phyloP scores from a whole-genome alignment of 1,140 invertebrate genomes.

The Bradynema listronoti region DNA sequence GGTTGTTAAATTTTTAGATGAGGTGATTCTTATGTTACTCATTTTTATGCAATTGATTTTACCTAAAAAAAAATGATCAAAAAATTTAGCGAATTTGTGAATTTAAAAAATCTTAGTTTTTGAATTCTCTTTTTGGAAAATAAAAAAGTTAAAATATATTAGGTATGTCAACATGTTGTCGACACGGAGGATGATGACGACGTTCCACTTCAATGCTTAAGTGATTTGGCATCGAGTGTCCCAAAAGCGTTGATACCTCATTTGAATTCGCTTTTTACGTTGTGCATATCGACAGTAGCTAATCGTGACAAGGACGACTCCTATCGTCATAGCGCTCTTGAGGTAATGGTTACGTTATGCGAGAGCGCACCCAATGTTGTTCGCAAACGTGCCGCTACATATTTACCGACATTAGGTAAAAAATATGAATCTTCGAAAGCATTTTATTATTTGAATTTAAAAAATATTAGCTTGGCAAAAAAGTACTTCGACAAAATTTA shows the following conservation, averaged over 20 bases:
- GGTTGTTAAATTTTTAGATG: too few species aligned
- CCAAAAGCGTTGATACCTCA: constrained; percentile 85
- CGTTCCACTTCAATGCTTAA: constrained; percentile 77
- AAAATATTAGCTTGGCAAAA: background rate
- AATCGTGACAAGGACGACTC: constrained; percentile 72
- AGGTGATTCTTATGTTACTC: too few species aligned
- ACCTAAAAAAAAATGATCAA: background rate
- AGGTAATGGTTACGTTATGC: constrained; percentile 84
- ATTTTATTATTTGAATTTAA: background rate
- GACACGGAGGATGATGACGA: constrained; percentile 73
- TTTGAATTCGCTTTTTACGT: constrained; percentile 75
- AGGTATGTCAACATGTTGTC: constrained; percentile 56
- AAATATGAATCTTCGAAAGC: background rate
- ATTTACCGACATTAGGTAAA: constrained; percentile 65
- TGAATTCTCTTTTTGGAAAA: background rate
- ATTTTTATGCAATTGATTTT: too few species aligned
- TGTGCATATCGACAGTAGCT: constrained; percentile 68
- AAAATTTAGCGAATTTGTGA: background rate
- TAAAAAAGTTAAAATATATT: constrained; percentile 13
- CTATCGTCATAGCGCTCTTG: constrained; percentile 81
- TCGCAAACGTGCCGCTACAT: constrained; percentile 73
- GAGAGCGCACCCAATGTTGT: constrained; percentile 93
- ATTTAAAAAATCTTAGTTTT: background rate
- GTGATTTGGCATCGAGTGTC: constrained; percentile 82
- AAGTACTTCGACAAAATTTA: background rate